phyloP scores from a whole-genome alignment of 2,797 vertebrate genomes.

The Orestias chungarensis region DNA sequence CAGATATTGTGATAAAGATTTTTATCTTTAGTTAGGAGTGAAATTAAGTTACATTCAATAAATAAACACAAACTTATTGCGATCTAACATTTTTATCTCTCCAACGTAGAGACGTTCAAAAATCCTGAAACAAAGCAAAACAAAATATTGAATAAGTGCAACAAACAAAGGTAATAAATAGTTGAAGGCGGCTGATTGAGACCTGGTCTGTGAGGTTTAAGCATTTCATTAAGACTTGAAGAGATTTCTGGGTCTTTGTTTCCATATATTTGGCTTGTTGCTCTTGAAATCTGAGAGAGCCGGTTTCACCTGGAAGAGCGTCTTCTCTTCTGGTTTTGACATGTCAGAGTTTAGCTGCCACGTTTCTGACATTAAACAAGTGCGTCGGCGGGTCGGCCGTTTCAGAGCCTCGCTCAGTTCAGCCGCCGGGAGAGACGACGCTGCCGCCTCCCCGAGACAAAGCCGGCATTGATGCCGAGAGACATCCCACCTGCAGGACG shows the following conservation, averaged over 20 bases:
- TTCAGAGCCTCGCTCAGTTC: background rate
- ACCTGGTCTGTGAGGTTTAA: background rate
- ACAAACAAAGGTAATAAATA: background rate
- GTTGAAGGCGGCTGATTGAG: background rate
- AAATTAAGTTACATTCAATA: no score
- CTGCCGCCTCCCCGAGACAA: conserved; percentile 44
- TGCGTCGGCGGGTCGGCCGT: background rate
- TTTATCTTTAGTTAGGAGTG: no score
- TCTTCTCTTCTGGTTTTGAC: background rate
- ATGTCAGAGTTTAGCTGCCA: background rate
- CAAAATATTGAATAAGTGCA: background rate
- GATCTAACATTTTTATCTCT: no score
- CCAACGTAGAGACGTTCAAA: no score
- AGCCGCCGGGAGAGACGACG: background rate
- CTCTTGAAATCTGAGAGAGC: background rate
- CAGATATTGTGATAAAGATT: no score
- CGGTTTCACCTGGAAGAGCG: background rate
- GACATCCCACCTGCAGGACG: no score
- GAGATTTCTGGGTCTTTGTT: background rate
- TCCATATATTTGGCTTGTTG: background rate
- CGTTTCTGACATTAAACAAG: no score
- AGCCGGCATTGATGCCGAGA: conserved; percentile 47
- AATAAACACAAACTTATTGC: no score
- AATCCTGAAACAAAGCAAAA: background rate
- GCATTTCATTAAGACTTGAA: background rate